Evolutionary conservation across 2,888 invertebrate species (phyloP).

Genomic region (Drosophila fungiperda): DNA sequence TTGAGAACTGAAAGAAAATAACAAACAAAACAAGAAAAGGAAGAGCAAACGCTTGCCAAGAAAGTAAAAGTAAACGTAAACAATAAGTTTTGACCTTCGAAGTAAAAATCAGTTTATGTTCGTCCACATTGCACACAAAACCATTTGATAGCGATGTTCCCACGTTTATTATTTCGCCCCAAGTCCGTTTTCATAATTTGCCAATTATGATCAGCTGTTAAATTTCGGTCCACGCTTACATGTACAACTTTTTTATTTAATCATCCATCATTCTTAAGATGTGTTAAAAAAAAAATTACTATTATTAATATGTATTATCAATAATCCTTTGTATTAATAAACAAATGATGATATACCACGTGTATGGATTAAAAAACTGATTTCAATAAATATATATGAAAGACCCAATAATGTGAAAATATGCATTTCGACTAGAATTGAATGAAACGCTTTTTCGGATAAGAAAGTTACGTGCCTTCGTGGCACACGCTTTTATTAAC

Average conservation of each 20-base stretch:
- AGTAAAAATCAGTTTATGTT: constrained; percentile 65
- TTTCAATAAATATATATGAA: constrained; percentile 77
- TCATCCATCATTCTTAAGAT: constrained; percentile 66
- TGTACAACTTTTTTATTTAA: constrained; percentile 44
- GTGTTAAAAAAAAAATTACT: constrained; percentile 66
- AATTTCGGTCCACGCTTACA: constrained; percentile 24
- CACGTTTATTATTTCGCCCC: constrained; percentile 26
- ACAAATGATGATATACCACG: constrained; percentile 69
- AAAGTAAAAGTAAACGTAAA: constrained; percentile 54
- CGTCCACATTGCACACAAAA: constrained; percentile 51
- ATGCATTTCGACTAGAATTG: neutral
- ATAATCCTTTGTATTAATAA: constrained; percentile 79
- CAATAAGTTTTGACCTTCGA: constrained; percentile 65
- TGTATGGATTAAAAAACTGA: constrained; percentile 72
- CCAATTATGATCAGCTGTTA: constrained; percentile 36
- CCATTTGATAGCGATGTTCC: constrained; percentile 9
- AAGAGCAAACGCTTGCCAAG: constrained; percentile 69
- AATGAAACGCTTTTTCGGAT: neutral
- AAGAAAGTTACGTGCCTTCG: constrained; percentile 11
- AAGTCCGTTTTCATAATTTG: constrained; percentile 26
- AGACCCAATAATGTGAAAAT: constrained; percentile 42
- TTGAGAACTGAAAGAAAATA: constrained; percentile 40
- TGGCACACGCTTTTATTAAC: constrained; percentile 46
- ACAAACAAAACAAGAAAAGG: constrained; percentile 20
- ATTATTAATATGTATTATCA: constrained; percentile 81